These are phyloP conservation scores for Muntiacus reevesi DNA, from an alignment of 2,113 vertebrate genomes.

Conservation along the genomic window DNA sequence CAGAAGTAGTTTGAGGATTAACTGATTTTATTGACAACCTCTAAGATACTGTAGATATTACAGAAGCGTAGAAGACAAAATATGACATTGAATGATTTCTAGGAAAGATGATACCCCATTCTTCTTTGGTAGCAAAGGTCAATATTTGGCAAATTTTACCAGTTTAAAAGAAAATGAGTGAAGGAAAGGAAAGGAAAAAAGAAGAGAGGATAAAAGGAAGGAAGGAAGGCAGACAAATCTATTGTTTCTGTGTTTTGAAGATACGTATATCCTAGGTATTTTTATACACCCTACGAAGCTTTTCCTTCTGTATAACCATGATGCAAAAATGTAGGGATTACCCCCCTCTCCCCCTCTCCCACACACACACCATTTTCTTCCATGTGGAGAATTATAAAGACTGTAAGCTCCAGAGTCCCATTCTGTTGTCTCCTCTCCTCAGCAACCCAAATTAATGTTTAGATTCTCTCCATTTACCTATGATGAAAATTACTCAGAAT, in stretches of 20 bases:
- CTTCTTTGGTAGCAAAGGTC: not conserved
- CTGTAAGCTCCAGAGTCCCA: not conserved
- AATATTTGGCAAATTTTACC: not conserved
- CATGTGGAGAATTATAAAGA: not conserved
- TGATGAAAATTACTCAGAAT: not conserved
- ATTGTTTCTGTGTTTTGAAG: not conserved
- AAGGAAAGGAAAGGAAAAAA: not conserved
- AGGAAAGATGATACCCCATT: not conserved
- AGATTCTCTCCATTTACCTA: not conserved
- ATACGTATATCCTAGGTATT: not conserved
- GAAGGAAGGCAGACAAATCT: not conserved
- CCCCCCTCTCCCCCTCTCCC: rapidly evolving
- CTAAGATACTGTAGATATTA: not conserved
- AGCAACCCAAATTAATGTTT: not conserved
- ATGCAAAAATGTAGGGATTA: not conserved
- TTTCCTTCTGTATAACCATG: not conserved
- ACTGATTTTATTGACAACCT: not conserved
- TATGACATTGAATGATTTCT: not conserved
- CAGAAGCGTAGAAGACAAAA: not conserved
- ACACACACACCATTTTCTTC: not conserved
- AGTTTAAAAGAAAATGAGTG: not conserved
- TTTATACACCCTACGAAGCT: not conserved
- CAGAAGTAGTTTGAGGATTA: not conserved
- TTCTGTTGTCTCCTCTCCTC: not conserved
- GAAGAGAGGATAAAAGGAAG: not conserved